Evolutionary conservation across 2,113 vertebrate genomes (phyloP).

Genomic region (Scartelaos histophorus): DNA sequence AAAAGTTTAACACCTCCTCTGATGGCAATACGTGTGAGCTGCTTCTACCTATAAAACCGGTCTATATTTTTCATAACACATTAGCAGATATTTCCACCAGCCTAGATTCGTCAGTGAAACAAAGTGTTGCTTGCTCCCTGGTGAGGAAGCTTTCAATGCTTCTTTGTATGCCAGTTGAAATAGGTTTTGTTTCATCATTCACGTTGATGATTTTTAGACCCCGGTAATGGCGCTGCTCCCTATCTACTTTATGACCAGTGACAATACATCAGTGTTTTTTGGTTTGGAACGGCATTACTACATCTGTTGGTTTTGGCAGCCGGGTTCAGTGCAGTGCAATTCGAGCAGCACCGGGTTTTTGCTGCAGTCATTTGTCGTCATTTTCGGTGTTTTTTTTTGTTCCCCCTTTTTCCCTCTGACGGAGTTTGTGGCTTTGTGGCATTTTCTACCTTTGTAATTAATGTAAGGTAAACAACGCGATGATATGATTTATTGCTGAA

Average conservation of each 20-base stretch:
- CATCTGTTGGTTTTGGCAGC: conserved; percentile 73
- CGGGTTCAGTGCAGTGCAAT: conserved; percentile 68
- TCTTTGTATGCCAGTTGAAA: conserved; percentile 70
- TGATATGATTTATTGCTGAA: background rate
- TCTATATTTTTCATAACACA: conserved; percentile 57
- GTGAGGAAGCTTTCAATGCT: conserved; percentile 52
- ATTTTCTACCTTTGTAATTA: conserved; percentile 32
- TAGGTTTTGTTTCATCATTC: conserved; percentile 71
- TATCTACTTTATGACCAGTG: conserved; percentile 73
- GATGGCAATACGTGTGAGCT: conserved; percentile 12
- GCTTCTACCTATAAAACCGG: conserved; percentile 35
- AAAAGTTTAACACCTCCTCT: conserved; percentile 74
- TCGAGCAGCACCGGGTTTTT: conserved; percentile 69
- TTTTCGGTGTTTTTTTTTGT: conserved; percentile 38
- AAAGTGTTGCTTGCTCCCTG: conserved; percentile 55
- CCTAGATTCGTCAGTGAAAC: conserved; percentile 59
- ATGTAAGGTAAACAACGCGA: conserved; percentile 22
- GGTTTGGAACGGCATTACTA: conserved; percentile 72
- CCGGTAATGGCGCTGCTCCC: conserved; percentile 66
- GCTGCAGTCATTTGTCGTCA: conserved; percentile 78
- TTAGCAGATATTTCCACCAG: conserved; percentile 55
- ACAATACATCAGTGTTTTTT: conserved; percentile 73
- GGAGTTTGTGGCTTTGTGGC: conserved; percentile 19
- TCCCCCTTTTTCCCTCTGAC: conserved; percentile 30
- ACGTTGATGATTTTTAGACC: conserved; percentile 71